Base-by-base conservation (phyloP, 2,888 invertebrate genomes). In the Mayetiola destructor region DNA sequence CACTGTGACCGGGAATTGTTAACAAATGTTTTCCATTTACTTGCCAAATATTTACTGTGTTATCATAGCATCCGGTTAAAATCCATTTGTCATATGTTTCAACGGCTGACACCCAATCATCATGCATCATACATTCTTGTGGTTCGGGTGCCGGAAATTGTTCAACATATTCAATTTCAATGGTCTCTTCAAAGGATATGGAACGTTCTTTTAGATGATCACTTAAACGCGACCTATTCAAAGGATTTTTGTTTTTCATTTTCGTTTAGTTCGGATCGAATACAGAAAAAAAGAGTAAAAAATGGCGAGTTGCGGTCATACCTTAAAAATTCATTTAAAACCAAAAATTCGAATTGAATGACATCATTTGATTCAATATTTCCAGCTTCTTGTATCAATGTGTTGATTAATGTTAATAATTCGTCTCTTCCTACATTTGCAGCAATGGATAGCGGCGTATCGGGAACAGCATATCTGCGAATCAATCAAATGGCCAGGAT, bases 21-120 rank as follows among this genome's bases (percentile, higher is more conserved):
- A 88, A 75, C 61, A 85, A 80, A 67, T 89, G 86, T 66, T 86
- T 85, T 5, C 94, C 93, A 69, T 85, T 85, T 3, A 78, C 79
- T 12, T 84, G 86, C 93, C 94, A 95, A 59, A 96, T 79, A 65
- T 91, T 88, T 40, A 95, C 73, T 57, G 91, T 88, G 69, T 89
- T 88, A 69, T 96, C 96, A 72, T 95, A 96, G 69, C 92, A 88
- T 21, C 95, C 95, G 56, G 89, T 85, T 48, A 95, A 69, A 60
- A 95, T 87, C 56, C 86, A 88, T 67, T 81, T 80, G 39, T 77
- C 79, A 60, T 76, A 74, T 39, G 81, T 77, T 63, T 85, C 82
- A 0, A 94, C 83, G 42, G 89, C 81, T 20, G 92, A 86, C n/a
- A 97, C 92, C 97, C 97, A 99, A 69, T 99, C 97, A 72, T 96